Conservation (phyloP, 2,113 vertebrate genomes). For the Laterallus jamaicensis region DNA sequence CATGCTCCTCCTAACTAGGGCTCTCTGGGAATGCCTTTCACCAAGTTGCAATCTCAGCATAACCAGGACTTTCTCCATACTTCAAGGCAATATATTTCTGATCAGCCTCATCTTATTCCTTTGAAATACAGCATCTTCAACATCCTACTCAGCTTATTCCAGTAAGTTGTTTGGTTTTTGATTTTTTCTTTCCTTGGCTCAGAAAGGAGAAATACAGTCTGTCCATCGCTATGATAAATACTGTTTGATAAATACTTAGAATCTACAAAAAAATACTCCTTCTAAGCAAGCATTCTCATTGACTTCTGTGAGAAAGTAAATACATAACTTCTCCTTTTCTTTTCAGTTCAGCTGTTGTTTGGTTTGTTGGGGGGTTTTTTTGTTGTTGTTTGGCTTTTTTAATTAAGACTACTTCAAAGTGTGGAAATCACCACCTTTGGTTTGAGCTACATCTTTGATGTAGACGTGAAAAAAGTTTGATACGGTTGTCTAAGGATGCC, state of each 20-base stretch:
- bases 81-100: neutral
- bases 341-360: neutral
- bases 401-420: neutral
- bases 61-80: neutral
- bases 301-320: neutral
- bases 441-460: neutral
- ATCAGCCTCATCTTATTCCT: neutral
- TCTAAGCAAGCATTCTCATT: neutral
- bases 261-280: fast-evolving
- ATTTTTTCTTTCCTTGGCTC: neutral
- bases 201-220: neutral
- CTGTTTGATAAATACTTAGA: neutral
- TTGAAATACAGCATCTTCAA: neutral
- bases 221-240: neutral
- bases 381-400: neutral
- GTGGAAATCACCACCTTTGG: neutral
- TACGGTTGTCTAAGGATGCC: neutral
- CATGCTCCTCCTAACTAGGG: neutral
- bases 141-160: neutral
- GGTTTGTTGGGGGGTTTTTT: too few species aligned
- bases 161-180: neutral
- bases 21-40: neutral
- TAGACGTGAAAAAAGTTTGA: neutral
- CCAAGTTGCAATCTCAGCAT: neutral
- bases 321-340: neutral